Evolutionary conservation across 2,888 invertebrate species (phyloP).

Genomic region (Parthenolecanium corni): DNA sequence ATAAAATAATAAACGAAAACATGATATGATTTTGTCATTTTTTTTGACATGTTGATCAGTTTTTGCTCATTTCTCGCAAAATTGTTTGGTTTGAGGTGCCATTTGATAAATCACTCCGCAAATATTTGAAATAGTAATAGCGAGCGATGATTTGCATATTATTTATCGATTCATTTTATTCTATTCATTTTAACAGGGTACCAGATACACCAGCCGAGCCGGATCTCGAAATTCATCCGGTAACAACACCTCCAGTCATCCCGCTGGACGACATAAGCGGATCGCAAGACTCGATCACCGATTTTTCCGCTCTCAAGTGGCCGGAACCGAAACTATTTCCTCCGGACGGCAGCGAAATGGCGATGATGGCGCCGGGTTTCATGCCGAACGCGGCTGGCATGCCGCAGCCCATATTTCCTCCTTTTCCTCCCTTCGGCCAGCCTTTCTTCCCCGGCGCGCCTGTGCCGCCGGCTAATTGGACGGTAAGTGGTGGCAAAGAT

Average conservation of each 20-base stretch:
- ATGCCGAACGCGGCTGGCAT: slow-evolving; percentile 1
- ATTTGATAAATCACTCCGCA: too few species aligned
- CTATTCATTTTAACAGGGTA: slow-evolving; percentile 44
- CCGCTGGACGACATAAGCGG: slow-evolving; percentile 81
- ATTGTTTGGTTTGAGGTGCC: too few species aligned
- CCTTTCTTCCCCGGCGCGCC: slow-evolving; percentile 14
- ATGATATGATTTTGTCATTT: too few species aligned
- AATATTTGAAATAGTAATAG: too few species aligned
- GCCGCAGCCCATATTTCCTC: slow-evolving; percentile 18
- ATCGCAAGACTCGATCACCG: slow-evolving; percentile 16
- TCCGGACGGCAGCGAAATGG: slow-evolving; percentile 8
- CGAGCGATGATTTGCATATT: too few species aligned
- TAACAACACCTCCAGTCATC: slow-evolving; percentile 67
- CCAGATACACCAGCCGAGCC: slow-evolving; percentile 81
- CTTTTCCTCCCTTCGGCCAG: slow-evolving; percentile 15
- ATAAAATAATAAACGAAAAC: too few species aligned
- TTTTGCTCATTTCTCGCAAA: neutral
- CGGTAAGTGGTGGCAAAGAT: neutral
- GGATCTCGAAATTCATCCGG: slow-evolving; percentile 64
- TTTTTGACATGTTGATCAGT: too few species aligned
- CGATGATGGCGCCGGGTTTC: slow-evolving; percentile 9
- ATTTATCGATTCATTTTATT: too few species aligned
- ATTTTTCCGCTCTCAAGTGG: slow-evolving; percentile 23
- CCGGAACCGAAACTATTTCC: slow-evolving; percentile 24
- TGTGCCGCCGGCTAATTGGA: slow-evolving; percentile 2